These are phyloP conservation scores for Mastigias papua DNA, from an alignment of 30 jellyfish, hydroid and myxozoan species.

Conservation along the genomic window DNA sequence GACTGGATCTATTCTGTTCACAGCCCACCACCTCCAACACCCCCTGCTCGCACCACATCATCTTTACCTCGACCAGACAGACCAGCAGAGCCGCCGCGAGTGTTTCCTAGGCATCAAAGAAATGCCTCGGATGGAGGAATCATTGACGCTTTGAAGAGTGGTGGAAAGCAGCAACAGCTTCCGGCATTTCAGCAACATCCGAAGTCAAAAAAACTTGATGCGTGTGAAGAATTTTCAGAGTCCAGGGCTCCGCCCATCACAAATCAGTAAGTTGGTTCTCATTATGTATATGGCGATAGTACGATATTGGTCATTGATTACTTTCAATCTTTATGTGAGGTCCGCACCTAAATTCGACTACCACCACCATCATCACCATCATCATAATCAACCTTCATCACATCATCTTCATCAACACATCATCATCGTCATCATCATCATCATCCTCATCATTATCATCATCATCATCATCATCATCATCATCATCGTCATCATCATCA, in stretches of 20 bases:
- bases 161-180: constrained; percentile 25
- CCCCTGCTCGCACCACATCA: constrained; percentile 92
- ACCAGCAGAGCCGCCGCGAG: constrained; percentile 89
- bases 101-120: constrained; percentile 70
- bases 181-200: constrained; percentile 7
- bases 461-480: too few species aligned
- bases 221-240: constrained; percentile 37
- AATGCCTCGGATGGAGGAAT: constrained; percentile 94
- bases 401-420: too few species aligned
- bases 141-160: constrained; percentile 36
- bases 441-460: too few species aligned
- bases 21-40: constrained; percentile 89
- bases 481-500: too few species aligned
- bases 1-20: neutral
- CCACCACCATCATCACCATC: too few species aligned
- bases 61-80: constrained; percentile 95
- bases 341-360: too few species aligned
- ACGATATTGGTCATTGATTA: neutral
- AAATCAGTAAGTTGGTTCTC: constrained; percentile 14
- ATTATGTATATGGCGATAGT: too few species aligned
- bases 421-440: too few species aligned
- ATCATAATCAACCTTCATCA: too few species aligned
- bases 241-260: neutral
- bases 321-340: neutral
- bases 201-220: neutral